Base-by-base conservation (phyloP, 2,113 vertebrate genomes). In the Garra rufa region DNA sequence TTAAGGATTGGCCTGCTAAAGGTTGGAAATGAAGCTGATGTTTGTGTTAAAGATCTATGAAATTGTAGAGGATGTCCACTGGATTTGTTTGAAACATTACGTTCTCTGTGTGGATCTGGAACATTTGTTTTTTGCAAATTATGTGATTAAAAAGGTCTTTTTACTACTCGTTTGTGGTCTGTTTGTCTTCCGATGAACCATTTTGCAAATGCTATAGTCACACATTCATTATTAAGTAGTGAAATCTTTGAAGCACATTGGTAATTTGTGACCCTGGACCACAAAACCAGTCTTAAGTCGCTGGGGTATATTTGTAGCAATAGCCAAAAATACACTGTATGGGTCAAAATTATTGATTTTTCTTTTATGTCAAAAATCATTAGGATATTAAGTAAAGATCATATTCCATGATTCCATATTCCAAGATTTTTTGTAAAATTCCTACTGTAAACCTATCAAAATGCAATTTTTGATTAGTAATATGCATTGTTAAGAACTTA, bases 141-240 rank as follows among this genome's bases (percentile, higher is more conserved):
- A 85, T 87, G 89, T 88, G 59, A 91, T 89, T 91, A 90, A 91
- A 91, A 50, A 67, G 76, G 78, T 85, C 26, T 48, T 90, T 89
- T 89, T 88, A 46, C 76, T 89, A 86, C 55, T 78, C 21, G 50
- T 65, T 75, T 30, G 34, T 84, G 11, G 80, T 83, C 74, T 76
- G 63, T 85, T 44, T 81, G 30, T 48, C 38, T 11, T 69, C 55
- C 63, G 24, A 52, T 21, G 2, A 30, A 57, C 65, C 9, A 59
- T 43, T n/a, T 82, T 10, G 14, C 34, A 34, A 34, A n/a, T n/a
- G n/a, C n/a, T 52, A n/a, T 41, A 17, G 8, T 69, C 44, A 26
- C 0, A 48, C 19, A 70, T 34, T 30, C 14, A 79, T 63, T 63
- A 63, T 3, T 63, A 24, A 7, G 77, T n/a, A 48, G 14, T 28